Conservation (phyloP, 1,140 invertebrate species). For the Magallana angulata region DNA sequence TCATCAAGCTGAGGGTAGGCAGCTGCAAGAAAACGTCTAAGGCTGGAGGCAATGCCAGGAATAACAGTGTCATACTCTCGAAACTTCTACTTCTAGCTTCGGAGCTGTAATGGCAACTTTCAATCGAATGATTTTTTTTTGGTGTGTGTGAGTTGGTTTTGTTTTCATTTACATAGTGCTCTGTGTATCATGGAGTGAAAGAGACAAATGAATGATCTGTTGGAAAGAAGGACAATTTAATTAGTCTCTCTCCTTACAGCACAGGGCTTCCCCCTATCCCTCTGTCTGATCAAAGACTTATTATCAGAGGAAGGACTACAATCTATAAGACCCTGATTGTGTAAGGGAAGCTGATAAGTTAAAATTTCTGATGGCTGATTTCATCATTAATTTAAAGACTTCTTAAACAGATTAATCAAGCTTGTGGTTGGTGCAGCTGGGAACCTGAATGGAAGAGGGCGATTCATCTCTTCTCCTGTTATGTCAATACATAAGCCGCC, state of each 20-base stretch:
- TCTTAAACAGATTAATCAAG: not conserved
- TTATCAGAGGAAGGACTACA: not conserved
- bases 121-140: not conserved
- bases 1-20: conserved; percentile 16
- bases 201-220: not conserved
- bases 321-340: conserved; percentile 4
- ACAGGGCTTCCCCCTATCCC: not conserved
- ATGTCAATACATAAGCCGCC: not conserved
- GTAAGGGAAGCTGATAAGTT: conserved; percentile 31
- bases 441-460: not conserved
- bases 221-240: not conserved
- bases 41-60: not conserved
- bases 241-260: not conserved
- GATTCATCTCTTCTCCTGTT: not conserved
- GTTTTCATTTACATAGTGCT: not conserved
- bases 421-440: not conserved
- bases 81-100: not conserved
- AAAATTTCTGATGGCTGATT: conserved; percentile 26
- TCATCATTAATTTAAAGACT: conserved; percentile 20
- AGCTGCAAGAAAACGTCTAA: not conserved
- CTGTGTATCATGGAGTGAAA: not conserved
- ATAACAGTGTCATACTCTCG: not conserved
- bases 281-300: not conserved
- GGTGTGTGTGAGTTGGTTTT: not conserved
- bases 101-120: not conserved